Conservation (phyloP, 2,888 invertebrate species). For the Morpho helenor region DNA sequence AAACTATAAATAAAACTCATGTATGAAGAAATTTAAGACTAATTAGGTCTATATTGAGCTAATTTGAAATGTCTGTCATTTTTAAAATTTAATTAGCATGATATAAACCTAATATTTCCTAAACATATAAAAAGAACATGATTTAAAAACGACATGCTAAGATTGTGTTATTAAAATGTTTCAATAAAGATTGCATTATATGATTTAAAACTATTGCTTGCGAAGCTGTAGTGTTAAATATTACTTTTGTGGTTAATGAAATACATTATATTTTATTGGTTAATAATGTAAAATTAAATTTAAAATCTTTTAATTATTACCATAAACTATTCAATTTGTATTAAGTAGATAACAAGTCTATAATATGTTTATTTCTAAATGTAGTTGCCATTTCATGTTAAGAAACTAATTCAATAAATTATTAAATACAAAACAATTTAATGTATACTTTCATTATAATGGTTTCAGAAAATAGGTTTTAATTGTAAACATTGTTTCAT, state of each 20-base stretch:
- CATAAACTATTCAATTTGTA: not conserved
- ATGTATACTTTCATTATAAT: no score
- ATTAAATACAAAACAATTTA: no score
- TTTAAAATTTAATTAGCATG: not conserved
- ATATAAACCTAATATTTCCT: not conserved
- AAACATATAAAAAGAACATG: not conserved
- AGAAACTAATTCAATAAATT: not conserved
- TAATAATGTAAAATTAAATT: not conserved
- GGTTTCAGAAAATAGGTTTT: not conserved
- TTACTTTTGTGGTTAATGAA: not conserved
- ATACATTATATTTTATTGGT: no score
- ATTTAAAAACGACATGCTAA: not conserved
- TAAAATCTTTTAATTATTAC: not conserved
- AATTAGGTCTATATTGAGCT: conserved; percentile 2
- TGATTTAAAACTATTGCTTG: not conserved
- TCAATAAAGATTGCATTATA: not conserved
- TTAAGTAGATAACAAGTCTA: not conserved
- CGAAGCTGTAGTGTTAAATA: not conserved
- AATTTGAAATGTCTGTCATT: not conserved
- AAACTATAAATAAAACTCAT: no score
- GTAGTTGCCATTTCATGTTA: not conserved
- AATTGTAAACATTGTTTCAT: conserved; percentile 13
- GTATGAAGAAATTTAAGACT: no score
- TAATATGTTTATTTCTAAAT: not conserved
- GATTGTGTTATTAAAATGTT: not conserved